Percentiles rank a stretch among this genome's conserved stretches.
These are phyloP conservation scores for Myopa testacea DNA, from an alignment of 2,888 invertebrate genomes.

Conservation along the genomic window DNA sequence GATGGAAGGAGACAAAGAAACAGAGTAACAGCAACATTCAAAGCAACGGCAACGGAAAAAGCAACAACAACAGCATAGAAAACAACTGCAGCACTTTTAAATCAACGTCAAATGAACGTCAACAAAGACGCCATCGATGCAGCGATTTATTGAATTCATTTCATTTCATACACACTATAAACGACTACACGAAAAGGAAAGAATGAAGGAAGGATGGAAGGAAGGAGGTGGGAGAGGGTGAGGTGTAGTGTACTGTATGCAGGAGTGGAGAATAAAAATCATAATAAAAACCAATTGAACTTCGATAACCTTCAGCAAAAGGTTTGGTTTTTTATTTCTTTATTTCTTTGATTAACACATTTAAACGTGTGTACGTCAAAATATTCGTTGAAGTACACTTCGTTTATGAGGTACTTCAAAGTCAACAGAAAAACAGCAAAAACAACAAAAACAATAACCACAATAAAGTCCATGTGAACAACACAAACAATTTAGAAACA, in stretches of 20 bases:
- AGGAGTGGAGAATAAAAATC: background rate
- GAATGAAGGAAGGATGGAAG: background rate
- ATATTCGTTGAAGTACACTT: background rate
- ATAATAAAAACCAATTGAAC: slow-evolving; percentile 16
- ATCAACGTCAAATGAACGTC: slow-evolving; percentile 5
- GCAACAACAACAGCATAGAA: too few relatives aligned
- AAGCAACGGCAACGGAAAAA: too few relatives aligned
- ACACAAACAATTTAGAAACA: background rate
- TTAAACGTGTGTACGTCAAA: background rate
- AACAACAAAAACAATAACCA: background rate
- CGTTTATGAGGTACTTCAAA: background rate
- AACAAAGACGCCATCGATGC: background rate
- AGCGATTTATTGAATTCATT: background rate
- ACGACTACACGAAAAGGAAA: background rate
- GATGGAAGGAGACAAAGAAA: background rate
- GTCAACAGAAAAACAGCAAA: background rate
- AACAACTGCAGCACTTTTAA: background rate
- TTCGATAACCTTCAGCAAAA: slow-evolving; percentile 13
- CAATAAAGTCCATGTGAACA: background rate
- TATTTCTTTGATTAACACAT: too few relatives aligned
- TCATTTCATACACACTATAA: background rate
- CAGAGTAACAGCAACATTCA: background rate
- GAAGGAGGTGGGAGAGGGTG: too few relatives aligned
- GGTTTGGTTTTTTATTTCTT: background rate
- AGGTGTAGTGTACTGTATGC: background rate